phyloP scores from a whole-genome alignment of 2,797 vertebrate genomes.

The Argyrosomus regius region DNA sequence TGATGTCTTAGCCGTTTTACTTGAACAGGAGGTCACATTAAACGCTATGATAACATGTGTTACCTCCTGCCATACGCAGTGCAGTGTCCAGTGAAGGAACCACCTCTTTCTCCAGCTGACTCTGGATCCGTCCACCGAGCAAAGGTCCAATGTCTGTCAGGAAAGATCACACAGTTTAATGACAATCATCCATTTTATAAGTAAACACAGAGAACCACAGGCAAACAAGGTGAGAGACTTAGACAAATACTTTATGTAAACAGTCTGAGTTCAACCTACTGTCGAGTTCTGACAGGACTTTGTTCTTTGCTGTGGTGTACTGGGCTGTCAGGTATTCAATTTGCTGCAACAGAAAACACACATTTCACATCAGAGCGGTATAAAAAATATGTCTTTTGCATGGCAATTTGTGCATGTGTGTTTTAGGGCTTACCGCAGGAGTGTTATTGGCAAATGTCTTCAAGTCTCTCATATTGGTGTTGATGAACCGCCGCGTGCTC shows the following conservation, averaged over 20 bases:
- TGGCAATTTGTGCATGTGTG: not conserved
- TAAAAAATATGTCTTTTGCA: not conserved
- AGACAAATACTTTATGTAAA: conserved; percentile 28
- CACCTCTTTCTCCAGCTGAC: conserved; percentile 89
- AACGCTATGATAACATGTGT: not conserved
- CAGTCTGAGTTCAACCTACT: conserved; percentile 85
- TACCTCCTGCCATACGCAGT: conserved; percentile 92
- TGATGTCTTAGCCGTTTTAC: not conserved
- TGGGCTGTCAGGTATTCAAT: conserved; percentile 91
- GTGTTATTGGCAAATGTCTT: conserved; percentile 89
- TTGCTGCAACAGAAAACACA: conserved; percentile 87
- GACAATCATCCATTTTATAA: not conserved
- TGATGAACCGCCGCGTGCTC: conserved; percentile 87
- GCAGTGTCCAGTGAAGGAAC: conserved; percentile 90
- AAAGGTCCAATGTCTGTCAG: conserved; percentile 89
- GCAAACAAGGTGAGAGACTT: conserved; percentile 8
- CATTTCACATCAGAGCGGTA: conserved; percentile 1
- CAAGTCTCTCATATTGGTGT: conserved; percentile 94
- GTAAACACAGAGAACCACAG: not conserved
- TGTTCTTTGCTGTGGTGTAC: conserved; percentile 92
- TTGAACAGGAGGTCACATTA: not conserved
- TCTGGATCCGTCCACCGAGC: conserved; percentile 89
- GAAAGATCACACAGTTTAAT: conserved; percentile 1
- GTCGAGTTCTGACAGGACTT: conserved; percentile 92
- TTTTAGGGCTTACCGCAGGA: conserved; percentile 84